Conservation (phyloP, 2,797 vertebrate genomes). For the Esox masquinongy region DNA sequence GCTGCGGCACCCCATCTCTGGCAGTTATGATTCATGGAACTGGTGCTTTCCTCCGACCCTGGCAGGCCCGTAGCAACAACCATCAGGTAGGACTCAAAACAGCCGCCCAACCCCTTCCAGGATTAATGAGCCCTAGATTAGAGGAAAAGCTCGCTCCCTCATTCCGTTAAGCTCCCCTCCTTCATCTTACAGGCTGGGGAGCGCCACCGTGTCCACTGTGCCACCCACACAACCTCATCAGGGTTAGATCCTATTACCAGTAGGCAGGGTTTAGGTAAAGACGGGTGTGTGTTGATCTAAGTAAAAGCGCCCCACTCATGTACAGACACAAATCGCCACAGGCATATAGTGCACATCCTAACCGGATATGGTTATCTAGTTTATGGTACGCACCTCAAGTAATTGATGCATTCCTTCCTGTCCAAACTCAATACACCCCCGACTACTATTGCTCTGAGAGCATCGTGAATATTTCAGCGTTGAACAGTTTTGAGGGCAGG, state of each 20-base stretch:
- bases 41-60: slow-evolving; percentile 58
- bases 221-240: slow-evolving; percentile 34
- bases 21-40: slow-evolving; percentile 72
- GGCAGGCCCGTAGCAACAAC: slow-evolving; percentile 59
- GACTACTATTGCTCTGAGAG: slow-evolving; percentile 59
- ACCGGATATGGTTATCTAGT: slow-evolving; percentile 62
- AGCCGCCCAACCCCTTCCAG: slow-evolving; percentile 55
- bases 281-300: slow-evolving; percentile 42
- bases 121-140: slow-evolving; percentile 69
- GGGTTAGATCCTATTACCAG: slow-evolving; percentile 47
- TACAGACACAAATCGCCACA: slow-evolving; percentile 61
- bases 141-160: slow-evolving; percentile 31
- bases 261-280: slow-evolving; percentile 43
- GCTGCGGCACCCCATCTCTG: slow-evolving; percentile 55
- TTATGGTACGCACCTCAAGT: slow-evolving; percentile 59
- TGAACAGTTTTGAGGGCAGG: slow-evolving; percentile 66
- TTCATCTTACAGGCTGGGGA: slow-evolving; percentile 8
- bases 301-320: slow-evolving; percentile 30
- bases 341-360: slow-evolving; percentile 48
- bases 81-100: slow-evolving; percentile 73
- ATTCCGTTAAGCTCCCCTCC: slow-evolving; percentile 23
- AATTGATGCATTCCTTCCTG: slow-evolving; percentile 55
- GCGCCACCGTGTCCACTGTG: slow-evolving; percentile 18
- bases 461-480: slow-evolving; percentile 73
- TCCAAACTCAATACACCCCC: slow-evolving; percentile 51